phyloP scores from a whole-genome alignment of 35 echinoderm and acorn worm species.

The Anneissia japonica region DNA sequence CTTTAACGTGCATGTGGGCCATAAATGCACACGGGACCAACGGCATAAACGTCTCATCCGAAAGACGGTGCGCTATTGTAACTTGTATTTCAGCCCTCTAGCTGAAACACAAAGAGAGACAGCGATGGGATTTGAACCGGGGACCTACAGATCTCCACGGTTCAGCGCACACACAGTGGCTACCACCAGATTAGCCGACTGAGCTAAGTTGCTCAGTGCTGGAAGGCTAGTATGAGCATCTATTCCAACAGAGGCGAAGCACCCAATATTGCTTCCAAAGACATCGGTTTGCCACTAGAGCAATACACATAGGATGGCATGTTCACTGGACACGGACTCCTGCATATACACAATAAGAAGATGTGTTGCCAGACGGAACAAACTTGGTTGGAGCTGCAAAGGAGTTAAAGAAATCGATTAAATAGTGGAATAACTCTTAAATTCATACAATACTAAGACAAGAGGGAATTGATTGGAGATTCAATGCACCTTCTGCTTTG shows the following conservation, averaged over 20 bases:
- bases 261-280: constrained; percentile 29
- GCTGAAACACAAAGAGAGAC: no score
- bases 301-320: constrained; percentile 46
- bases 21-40: no score
- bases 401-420: constrained; percentile 11
- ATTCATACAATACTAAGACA: background rate
- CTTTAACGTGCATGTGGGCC: no score
- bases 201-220: no score
- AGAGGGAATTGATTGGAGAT: constrained; percentile 2
- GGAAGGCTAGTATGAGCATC: constrained; percentile 22
- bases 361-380: constrained; percentile 36
- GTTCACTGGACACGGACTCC: constrained; percentile 48
- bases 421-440: background rate
- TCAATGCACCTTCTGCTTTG: constrained; percentile 12
- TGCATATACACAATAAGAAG: constrained; percentile 32
- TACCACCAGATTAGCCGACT: no score
- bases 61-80: no score
- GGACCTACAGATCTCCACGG: no score
- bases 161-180: no score
- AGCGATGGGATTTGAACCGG: no score
- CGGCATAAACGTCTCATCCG: no score
- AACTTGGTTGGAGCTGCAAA: constrained; percentile 37
- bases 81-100: no score
- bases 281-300: constrained; percentile 9
- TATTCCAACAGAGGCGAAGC: no score